phyloP scores from a whole-genome alignment of 2,797 vertebrate species.

The Gymnodraco acuticeps region DNA sequence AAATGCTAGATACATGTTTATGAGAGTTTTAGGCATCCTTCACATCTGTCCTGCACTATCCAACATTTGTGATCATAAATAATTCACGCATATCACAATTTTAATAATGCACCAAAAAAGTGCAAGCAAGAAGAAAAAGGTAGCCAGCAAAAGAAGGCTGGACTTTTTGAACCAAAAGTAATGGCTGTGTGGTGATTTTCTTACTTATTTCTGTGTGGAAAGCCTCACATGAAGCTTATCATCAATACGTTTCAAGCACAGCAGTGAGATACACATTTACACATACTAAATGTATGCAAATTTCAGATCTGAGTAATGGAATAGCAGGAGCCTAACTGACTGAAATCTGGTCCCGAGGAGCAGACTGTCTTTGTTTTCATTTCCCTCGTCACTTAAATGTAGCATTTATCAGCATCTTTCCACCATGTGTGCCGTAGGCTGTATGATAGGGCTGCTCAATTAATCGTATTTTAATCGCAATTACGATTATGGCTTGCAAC shows the following conservation, averaged over 20 bases:
- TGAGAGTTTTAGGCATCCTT: background rate
- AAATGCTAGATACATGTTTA: background rate
- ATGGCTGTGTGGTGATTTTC: too few species aligned
- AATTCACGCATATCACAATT: background rate
- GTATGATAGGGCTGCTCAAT: too few species aligned
- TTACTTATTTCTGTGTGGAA: too few species aligned
- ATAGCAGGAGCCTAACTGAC: background rate
- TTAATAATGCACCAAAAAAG: background rate
- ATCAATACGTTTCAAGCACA: too few species aligned
- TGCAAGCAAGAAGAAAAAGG: background rate
- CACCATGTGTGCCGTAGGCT: too few species aligned
- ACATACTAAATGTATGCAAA: too few species aligned
- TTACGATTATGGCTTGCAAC: too few species aligned
- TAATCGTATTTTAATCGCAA: too few species aligned
- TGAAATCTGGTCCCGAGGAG: slow-evolving; percentile 11
- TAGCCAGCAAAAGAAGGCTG: background rate
- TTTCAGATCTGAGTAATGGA: background rate
- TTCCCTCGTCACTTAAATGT: background rate
- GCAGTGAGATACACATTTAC: too few species aligned
- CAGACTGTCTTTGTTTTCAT: background rate
- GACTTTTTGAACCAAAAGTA: too few species aligned
- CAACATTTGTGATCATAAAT: slow-evolving; percentile 1
- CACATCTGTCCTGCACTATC: background rate
- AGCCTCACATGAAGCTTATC: too few species aligned
- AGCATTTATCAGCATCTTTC: background rate